phyloP scores from a whole-genome alignment of 2,888 invertebrate genomes.

The Leptopterna dolabrata region DNA sequence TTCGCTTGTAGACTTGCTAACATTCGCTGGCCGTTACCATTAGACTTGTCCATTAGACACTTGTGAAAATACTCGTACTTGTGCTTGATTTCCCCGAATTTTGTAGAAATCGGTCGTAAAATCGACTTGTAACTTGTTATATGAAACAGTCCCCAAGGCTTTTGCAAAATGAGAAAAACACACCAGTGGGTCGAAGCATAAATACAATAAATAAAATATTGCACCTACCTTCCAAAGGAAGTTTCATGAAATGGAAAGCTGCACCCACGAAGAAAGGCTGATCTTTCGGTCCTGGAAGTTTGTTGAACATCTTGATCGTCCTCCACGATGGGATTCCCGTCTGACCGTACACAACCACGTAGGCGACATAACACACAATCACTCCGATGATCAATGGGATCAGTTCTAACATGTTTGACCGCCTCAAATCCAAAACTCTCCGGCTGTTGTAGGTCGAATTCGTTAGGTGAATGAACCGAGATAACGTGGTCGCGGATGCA shows the following conservation, averaged over 20 bases:
- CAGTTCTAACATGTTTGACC: not conserved
- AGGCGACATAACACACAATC: not conserved
- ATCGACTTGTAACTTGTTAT: too few species aligned
- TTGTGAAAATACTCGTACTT: too few species aligned
- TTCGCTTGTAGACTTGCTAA: too few species aligned
- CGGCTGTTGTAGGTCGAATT: not conserved
- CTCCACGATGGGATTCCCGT: not conserved
- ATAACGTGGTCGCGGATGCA: not conserved
- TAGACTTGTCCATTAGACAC: too few species aligned
- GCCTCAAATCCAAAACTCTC: not conserved
- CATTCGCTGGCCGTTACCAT: too few species aligned
- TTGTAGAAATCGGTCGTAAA: too few species aligned
- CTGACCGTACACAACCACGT: not conserved
- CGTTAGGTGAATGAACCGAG: not conserved
- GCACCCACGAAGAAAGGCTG: not conserved
- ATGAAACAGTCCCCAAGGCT: too few species aligned
- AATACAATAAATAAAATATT: too few species aligned
- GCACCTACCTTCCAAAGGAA: not conserved
- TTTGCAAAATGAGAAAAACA: too few species aligned
- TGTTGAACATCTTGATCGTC: constrained; percentile 2
- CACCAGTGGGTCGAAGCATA: too few species aligned
- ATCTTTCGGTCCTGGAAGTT: not conserved
- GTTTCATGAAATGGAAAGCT: not conserved
- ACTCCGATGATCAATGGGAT: not conserved
- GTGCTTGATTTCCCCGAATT: too few species aligned